Evolutionary conservation across 2,797 vertebrate species (phyloP).

Genomic region (Diglossa cyanea): DNA sequence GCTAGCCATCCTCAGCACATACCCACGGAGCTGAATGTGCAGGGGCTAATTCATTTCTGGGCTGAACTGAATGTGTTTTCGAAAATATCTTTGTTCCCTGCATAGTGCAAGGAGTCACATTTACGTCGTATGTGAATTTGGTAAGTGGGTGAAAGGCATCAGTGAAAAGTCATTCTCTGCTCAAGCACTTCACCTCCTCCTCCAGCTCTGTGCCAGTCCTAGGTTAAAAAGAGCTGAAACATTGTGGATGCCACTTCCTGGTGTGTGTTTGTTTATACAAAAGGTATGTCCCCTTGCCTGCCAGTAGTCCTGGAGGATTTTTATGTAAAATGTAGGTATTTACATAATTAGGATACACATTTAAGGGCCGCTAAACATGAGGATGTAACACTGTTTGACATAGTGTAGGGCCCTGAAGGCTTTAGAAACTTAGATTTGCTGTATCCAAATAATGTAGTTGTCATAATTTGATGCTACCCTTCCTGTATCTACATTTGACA

Average conservation of each 20-base stretch:
- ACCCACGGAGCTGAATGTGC: background rate
- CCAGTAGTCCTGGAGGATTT: slow-evolving; percentile 4
- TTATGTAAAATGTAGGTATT: slow-evolving; percentile 55
- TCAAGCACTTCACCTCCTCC: background rate
- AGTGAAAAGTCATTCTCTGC: background rate
- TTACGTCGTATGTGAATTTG: background rate
- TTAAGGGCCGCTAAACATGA: slow-evolving; percentile 32
- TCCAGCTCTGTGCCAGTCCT: background rate
- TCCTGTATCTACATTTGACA: background rate
- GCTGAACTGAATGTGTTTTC: background rate
- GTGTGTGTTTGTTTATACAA: background rate
- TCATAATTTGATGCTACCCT: slow-evolving; percentile 38
- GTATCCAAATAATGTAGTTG: slow-evolving; percentile 43
- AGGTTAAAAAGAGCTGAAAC: background rate
- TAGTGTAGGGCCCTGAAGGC: slow-evolving; percentile 39
- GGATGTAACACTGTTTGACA: slow-evolving; percentile 44
- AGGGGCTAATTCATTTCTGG: background rate
- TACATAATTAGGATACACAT: slow-evolving; percentile 46
- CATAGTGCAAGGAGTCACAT: background rate
- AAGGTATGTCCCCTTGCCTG: background rate
- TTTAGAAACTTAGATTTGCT: slow-evolving; percentile 57
- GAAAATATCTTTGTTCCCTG: background rate
- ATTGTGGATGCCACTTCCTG: background rate
- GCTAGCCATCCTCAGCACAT: background rate
- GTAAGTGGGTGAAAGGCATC: background rate